Evolutionary conservation across 2,888 invertebrate genomes (phyloP).

Genomic region (Drosophila pegasa): DNA sequence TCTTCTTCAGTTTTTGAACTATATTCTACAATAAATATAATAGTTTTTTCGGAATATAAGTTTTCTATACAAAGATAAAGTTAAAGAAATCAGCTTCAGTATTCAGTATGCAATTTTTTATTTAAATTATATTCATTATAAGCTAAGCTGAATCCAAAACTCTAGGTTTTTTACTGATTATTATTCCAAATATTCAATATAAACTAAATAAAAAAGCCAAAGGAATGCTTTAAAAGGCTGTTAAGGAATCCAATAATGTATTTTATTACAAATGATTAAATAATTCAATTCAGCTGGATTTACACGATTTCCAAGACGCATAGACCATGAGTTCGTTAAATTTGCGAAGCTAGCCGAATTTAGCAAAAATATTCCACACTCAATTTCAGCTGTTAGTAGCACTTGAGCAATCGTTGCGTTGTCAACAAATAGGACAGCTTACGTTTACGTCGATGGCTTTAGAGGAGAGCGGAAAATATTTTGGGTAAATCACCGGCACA

Average conservation of each 20-base stretch:
- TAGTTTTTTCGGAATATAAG: too few species aligned
- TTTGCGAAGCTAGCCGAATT: neutral
- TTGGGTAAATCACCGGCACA: constrained; percentile 22
- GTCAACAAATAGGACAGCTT: constrained; percentile 4
- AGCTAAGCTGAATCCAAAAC: too few species aligned
- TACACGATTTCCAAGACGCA: neutral
- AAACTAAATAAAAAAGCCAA: too few species aligned
- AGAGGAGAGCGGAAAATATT: constrained; percentile 15
- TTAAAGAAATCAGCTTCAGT: too few species aligned
- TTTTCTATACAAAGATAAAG: too few species aligned
- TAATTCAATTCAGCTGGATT: too few species aligned
- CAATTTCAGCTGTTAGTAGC: constrained; percentile 20
- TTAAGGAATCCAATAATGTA: neutral
- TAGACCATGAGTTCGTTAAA: neutral
- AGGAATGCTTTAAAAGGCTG: neutral
- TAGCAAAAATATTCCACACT: constrained; percentile 3
- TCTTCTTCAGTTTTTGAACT: too few species aligned
- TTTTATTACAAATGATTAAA: neutral
- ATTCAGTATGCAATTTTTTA: too few species aligned
- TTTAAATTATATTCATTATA: too few species aligned
- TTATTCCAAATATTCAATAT: too few species aligned
- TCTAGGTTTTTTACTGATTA: too few species aligned
- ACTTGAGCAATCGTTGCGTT: constrained; percentile 20
- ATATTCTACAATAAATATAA: too few species aligned
- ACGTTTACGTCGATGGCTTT: neutral